Conservation (phyloP, 2,888 invertebrate species). For the Megalurothrips usitatus region DNA sequence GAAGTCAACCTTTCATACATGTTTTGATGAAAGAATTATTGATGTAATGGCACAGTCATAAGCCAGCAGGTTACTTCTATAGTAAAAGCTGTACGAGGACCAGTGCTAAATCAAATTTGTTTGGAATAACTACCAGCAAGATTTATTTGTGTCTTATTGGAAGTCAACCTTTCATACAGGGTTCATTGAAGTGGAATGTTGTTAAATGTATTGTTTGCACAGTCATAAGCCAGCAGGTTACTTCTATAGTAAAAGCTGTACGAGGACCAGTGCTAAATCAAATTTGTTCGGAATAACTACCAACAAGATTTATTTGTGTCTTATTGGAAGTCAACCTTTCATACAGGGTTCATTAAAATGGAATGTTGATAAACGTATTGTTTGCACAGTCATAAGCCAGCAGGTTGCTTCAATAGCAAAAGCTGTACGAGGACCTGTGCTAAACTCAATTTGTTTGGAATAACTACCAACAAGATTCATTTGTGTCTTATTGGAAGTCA, state of each 20-base stretch:
- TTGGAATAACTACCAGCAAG: neutral
- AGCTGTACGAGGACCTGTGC: neutral
- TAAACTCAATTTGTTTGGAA: neutral
- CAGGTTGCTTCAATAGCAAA: neutral
- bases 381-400: neutral
- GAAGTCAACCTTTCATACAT: slow-evolving; percentile 6
- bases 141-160: neutral
- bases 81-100: neutral
- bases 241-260: neutral
- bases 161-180: neutral
- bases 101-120: neutral
- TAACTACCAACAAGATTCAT: neutral
- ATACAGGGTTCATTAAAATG: neutral
- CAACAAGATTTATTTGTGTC: neutral
- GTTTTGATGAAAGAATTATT: neutral
- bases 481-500: neutral
- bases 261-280: neutral
- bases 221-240: neutral
- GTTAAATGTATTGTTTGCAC: neutral
- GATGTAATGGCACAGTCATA: neutral
- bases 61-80: neutral
- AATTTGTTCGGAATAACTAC: neutral
- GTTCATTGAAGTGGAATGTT: neutral
- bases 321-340: neutral
- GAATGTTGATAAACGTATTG: neutral